Base-by-base conservation (phyloP, 2,797 vertebrate genomes). In the Amblyraja radiata region DNA sequence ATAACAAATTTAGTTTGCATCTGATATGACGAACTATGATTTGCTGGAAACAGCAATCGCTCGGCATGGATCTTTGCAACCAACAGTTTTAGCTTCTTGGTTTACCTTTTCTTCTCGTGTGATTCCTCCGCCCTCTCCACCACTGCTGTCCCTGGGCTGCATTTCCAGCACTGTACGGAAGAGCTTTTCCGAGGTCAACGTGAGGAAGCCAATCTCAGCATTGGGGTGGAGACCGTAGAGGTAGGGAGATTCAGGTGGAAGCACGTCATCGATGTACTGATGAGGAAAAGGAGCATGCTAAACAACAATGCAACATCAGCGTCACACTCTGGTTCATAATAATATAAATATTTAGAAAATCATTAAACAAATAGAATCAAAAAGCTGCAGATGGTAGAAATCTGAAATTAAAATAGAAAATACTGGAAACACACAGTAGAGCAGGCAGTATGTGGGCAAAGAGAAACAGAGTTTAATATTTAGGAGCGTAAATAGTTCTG, bases 151-250 rank as follows among this genome's bases (percentile, higher is more conserved):
- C 1, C 95, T 95, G 63, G 98, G 98, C 96, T 98, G 98, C 97
- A 99, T 97, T 95, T 98, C 98, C 95, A 99, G 95, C 93, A 99
- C 93, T 0, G 96, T 96, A 73, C 94, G 97, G 95, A 99, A 99
- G 25, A 99, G 97, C 93, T 97, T 98, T 94, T 98, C 98, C 0
- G 99, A 99, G 0, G 97, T 98, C 95, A 98, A 98, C 0, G 98
- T 98, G 5, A 99, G 97, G 95, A 98, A 98, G 58, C 97, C 98
- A 1, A 99, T 98, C 96, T 99, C 98, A 0, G 98, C 98, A 0
- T 99, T 99, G 58, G 98, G 98, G 93, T 99, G 98, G 77, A 99
- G 98, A 81, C 98, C 98, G 0, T 99, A 99, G 13, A 99, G 97
- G 93, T 98, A 96, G 0, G 98, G 98, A 0, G 98, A 99, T 95